phyloP scores from a whole-genome alignment of 2,888 invertebrate genomes.

The Julus scandinavius region DNA sequence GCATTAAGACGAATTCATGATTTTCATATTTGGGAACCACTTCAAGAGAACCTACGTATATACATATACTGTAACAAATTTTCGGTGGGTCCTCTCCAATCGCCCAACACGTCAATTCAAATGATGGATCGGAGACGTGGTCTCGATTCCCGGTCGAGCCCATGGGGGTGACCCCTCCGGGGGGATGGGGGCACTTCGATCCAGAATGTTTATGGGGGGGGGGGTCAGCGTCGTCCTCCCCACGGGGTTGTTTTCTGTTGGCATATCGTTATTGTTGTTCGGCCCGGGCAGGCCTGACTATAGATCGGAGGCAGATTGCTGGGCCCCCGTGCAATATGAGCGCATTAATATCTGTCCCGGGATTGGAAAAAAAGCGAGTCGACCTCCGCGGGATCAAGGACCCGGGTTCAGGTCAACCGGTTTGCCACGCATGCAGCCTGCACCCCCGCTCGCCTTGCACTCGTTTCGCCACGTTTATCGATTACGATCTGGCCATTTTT shows the following conservation, averaged over 20 bases:
- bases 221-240: slow-evolving; percentile 12
- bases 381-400: slow-evolving; percentile 15
- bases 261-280: neutral
- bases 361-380: neutral
- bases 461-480: neutral
- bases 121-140: no score
- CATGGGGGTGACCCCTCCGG: no score
- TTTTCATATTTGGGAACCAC: no score
- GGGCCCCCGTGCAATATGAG: slow-evolving; percentile 13
- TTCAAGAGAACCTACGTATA: no score
- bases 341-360: slow-evolving; percentile 33
- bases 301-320: neutral
- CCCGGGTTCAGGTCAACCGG: slow-evolving; percentile 28
- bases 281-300: neutral
- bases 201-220: neutral
- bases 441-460: slow-evolving; percentile 33
- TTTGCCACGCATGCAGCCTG: neutral
- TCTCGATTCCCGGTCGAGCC: no score
- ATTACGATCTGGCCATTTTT: slow-evolving; percentile 11
- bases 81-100: no score
- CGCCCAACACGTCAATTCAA: no score
- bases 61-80: no score
- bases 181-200: neutral
- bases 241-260: neutral
- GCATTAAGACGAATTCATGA: no score